These are phyloP conservation scores for Zaprionus gabonicus DNA, from an alignment of 1,140 invertebrate genomes.

Conservation along the genomic window DNA sequence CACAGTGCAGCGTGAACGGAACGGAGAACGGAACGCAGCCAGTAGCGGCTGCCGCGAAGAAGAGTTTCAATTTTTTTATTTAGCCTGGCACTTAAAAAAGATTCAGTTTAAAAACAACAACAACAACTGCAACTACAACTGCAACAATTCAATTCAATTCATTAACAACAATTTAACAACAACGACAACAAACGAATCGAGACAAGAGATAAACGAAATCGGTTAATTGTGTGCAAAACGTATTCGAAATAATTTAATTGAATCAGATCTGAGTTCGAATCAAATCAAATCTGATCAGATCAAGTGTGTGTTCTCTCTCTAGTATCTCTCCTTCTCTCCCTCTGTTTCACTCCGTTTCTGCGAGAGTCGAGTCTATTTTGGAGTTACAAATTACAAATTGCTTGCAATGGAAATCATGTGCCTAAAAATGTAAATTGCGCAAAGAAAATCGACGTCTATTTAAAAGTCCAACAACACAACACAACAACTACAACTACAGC, in stretches of 20 bases:
- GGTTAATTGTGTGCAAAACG: background rate
- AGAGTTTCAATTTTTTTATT: conserved; percentile 50
- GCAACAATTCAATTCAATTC: conserved; percentile 2
- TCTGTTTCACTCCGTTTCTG: background rate
- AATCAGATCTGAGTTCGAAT: conserved; percentile 1
- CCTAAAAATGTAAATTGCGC: conserved; percentile 82
- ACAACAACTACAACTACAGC: conserved; percentile 30
- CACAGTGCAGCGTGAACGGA: conserved; percentile 60
- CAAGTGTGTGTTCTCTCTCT: conserved; percentile 2
- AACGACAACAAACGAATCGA: background rate
- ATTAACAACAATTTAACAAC: background rate
- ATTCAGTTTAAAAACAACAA: conserved; percentile 39
- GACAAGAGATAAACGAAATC: conserved; percentile 4
- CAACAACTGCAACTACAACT: background rate
- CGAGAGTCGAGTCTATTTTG: conserved; percentile 58
- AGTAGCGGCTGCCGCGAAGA: conserved; percentile 45
- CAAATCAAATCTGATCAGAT: conserved; percentile 1
- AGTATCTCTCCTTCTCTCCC: background rate
- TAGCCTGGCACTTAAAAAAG: conserved; percentile 43
- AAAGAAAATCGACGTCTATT: conserved; percentile 81
- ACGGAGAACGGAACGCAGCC: conserved; percentile 38
- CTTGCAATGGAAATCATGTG: conserved; percentile 81
- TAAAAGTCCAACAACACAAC: conserved; percentile 68
- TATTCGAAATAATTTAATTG: conserved; percentile 2
- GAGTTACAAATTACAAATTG: conserved; percentile 56